These are phyloP conservation scores for Dasyurus viverrinus DNA, from an alignment of 2,113 vertebrate species.

Conservation along the genomic window DNA sequence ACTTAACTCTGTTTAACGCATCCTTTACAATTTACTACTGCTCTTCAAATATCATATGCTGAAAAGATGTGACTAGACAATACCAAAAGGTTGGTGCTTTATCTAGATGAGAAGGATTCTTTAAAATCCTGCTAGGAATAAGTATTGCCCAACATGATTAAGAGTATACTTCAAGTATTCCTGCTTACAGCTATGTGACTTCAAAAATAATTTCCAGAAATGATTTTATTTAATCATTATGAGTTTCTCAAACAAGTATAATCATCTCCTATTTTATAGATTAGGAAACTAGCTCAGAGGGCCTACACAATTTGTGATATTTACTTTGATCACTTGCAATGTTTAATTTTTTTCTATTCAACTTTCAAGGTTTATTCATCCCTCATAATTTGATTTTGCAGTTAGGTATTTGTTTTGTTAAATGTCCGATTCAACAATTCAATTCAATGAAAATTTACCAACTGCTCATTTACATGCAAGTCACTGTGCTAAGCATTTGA, in stretches of 20 bases:
- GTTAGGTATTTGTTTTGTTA: neutral
- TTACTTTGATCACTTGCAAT: neutral
- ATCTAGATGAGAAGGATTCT: neutral
- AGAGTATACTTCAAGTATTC: neutral
- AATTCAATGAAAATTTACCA: neutral
- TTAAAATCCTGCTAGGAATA: neutral
- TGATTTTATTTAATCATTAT: neutral
- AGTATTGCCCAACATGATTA: neutral
- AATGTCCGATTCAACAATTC: neutral
- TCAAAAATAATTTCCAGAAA: neutral
- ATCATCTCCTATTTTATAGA: neutral
- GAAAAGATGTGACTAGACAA: neutral
- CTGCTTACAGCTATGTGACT: neutral
- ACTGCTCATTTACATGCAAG: neutral
- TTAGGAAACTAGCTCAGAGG: neutral
- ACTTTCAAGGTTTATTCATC: neutral
- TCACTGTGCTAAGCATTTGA: neutral
- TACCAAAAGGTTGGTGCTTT: neutral
- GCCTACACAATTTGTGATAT: neutral
- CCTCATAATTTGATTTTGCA: neutral
- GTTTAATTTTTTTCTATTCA: neutral
- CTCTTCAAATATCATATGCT: neutral
- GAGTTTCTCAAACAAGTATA: neutral
- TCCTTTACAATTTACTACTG: neutral
- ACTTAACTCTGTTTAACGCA: neutral